Percentiles rank a stretch among this genome's conserved stretches.
These are phyloP conservation scores for Manis javanica DNA, from an alignment of 2,797 vertebrate species.

Conservation along the genomic window DNA sequence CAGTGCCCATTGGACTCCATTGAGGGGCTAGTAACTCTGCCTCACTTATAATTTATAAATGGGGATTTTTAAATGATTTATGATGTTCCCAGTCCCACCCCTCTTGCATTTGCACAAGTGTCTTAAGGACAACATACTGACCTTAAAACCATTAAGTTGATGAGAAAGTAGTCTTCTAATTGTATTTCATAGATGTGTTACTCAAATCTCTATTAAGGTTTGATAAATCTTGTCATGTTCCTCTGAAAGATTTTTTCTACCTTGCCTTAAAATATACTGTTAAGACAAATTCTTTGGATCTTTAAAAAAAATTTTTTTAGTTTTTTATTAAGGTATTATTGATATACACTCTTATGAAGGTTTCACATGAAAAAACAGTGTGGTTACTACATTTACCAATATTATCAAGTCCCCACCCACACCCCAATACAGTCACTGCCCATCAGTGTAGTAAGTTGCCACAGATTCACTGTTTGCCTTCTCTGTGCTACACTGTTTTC, in stretches of 20 bases:
- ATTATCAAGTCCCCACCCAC: too few relatives aligned
- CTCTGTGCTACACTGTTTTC: too few relatives aligned
- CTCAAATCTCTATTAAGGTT: background rate
- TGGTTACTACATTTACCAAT: too few relatives aligned
- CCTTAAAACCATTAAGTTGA: background rate
- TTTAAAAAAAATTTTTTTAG: background rate
- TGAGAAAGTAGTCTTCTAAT: background rate
- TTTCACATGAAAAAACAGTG: too few relatives aligned
- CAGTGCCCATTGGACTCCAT: too few relatives aligned
- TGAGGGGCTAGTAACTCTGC: too few relatives aligned
- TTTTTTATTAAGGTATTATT: too few relatives aligned
- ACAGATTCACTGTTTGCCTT: too few relatives aligned
- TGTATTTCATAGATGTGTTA: background rate
- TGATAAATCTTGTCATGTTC: background rate
- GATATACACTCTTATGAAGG: too few relatives aligned
- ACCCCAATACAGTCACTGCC: too few relatives aligned
- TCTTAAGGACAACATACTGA: background rate
- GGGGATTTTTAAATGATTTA: background rate
- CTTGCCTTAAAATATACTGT: background rate
- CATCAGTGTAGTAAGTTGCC: too few relatives aligned
- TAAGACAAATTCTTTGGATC: background rate
- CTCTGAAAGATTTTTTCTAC: background rate
- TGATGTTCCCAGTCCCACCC: too few relatives aligned
- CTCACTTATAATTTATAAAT: background rate
- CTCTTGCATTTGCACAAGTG: background rate